Conservation (phyloP, 1,140 invertebrate species). For the Drosophila persimilis region DNA sequence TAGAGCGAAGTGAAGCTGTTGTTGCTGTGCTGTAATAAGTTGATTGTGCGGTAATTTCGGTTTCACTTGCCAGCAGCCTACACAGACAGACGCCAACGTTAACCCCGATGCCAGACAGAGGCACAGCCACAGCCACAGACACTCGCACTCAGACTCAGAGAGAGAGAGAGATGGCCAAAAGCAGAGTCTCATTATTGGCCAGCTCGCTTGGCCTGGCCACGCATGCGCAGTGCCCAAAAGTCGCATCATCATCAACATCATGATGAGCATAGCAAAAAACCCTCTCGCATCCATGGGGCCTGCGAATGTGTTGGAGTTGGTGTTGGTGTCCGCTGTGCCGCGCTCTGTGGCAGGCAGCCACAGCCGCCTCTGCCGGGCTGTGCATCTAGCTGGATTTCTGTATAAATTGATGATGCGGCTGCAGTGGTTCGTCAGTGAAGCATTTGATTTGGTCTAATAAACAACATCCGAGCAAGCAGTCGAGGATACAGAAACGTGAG, state of each 20-base stretch:
- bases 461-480: slow-evolving; percentile 67
- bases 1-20: slow-evolving; percentile 1
- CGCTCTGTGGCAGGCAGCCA: slow-evolving; percentile 28
- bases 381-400: slow-evolving; percentile 76
- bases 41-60: slow-evolving; percentile 82
- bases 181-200: slow-evolving; percentile 67
- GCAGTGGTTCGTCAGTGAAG: slow-evolving; percentile 82
- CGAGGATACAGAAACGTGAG: slow-evolving; percentile 75
- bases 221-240: slow-evolving; percentile 65
- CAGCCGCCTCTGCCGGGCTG: slow-evolving; percentile 20
- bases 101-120: slow-evolving; percentile 23
- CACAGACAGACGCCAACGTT: slow-evolving; percentile 39
- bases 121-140: slow-evolving; percentile 8
- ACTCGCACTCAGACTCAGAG: slow-evolving; percentile 1
- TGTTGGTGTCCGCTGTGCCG: slow-evolving; percentile 14
- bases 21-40: slow-evolving; percentile 77
- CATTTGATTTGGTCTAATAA: slow-evolving; percentile 83
- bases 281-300: slow-evolving; percentile 40
- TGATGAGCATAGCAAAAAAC: slow-evolving; percentile 32
- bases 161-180: slow-evolving; percentile 25
- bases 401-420: slow-evolving; percentile 82
- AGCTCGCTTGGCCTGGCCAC: slow-evolving; percentile 60
- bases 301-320: slow-evolving; percentile 10
- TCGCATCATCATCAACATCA: slow-evolving; percentile 64
- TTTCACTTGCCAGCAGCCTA: slow-evolving; percentile 75